Evolutionary conservation across 2,888 invertebrate species (phyloP).

Genomic region (Glyphotaelius pellucidus): DNA sequence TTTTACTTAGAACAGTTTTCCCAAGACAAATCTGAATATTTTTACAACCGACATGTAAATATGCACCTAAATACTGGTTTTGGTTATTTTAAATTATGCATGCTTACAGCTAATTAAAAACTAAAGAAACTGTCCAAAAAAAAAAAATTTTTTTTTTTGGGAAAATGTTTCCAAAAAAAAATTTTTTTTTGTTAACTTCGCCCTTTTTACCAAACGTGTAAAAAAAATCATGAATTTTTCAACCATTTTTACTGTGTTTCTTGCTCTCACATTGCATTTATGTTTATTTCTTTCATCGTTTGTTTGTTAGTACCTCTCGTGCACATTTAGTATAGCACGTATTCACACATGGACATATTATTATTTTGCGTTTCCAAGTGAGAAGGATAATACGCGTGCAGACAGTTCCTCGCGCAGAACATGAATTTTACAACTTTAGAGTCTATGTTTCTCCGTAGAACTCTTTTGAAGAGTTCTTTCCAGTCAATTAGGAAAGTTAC

Average conservation of each 20-base stretch:
- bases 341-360: background rate
- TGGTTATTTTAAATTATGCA: background rate
- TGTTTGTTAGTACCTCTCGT: slow-evolving; percentile 9
- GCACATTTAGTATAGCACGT: background rate
- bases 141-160: background rate
- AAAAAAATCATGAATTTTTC: too few species aligned
- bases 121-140: background rate
- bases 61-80: background rate
- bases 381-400: slow-evolving; percentile 3
- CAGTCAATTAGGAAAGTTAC: slow-evolving; percentile 19
- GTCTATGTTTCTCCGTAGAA: background rate
- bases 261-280: background rate
- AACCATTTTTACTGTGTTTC: too few species aligned
- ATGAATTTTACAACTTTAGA: slow-evolving; percentile 18
- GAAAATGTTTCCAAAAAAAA: background rate
- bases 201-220: too few species aligned
- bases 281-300: background rate
- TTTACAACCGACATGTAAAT: background rate
- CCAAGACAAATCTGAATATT: background rate
- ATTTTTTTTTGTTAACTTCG: background rate
- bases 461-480: slow-evolving; percentile 17
- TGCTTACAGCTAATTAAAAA: background rate
- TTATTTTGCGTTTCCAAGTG: background rate
- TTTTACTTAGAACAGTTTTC: background rate
- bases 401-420: background rate